Percentiles rank a stretch among this genome's conserved stretches.
Evolutionary conservation across 2,797 vertebrate species (phyloP).

Genomic region (Momotus momota): DNA sequence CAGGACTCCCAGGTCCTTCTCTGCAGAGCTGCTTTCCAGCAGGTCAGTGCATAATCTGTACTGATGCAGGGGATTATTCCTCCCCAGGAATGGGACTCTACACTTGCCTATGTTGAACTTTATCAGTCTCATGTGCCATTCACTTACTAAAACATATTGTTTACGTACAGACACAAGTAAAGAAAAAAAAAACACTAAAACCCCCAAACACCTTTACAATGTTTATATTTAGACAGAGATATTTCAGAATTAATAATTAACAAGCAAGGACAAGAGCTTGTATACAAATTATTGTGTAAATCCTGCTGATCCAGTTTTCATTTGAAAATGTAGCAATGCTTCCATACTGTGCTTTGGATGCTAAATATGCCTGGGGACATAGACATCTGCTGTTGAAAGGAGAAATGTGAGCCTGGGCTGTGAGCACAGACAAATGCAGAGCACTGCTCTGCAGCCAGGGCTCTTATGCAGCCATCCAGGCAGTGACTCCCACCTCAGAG

Average conservation of each 20-base stretch:
- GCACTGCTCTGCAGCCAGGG: background rate
- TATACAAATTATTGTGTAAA: background rate
- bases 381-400: background rate
- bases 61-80: too few relatives aligned
- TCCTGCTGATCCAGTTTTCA: background rate
- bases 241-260: background rate
- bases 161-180: background rate
- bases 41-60: background rate
- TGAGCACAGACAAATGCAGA: background rate
- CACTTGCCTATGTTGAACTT: too few relatives aligned
- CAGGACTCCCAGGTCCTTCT: background rate
- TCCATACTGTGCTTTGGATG: background rate
- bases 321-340: background rate
- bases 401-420: background rate
- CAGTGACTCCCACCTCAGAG: rapidly evolving
- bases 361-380: background rate
- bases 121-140: background rate
- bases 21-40: background rate
- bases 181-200: background rate
- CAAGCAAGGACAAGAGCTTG: background rate
- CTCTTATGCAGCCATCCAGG: background rate
- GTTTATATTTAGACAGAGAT: background rate
- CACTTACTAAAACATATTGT: background rate
- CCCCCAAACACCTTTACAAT: background rate
- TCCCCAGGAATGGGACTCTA: too few relatives aligned